phyloP scores from a whole-genome alignment of 2,113 vertebrate species.

The Gila orcuttii region DNA sequence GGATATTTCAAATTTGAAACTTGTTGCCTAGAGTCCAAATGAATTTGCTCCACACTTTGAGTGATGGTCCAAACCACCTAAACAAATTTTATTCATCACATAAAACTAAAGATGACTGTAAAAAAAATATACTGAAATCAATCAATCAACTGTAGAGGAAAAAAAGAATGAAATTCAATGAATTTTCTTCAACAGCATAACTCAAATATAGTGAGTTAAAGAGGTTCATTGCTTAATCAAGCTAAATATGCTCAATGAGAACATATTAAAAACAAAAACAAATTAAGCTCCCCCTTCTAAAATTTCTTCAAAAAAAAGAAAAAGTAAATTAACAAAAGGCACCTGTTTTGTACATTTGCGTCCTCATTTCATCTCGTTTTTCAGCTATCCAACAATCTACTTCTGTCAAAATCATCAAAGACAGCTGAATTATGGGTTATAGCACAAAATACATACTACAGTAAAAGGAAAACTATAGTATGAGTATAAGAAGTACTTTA shows the following conservation, averaged over 20 bases:
- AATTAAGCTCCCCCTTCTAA: conserved; percentile 74
- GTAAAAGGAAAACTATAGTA: conserved; percentile 26
- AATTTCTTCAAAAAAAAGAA: conserved; percentile 44
- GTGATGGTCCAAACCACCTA: conserved; percentile 21
- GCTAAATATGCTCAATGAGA: conserved; percentile 70
- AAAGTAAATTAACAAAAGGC: conserved; percentile 67
- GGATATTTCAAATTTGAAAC: conserved; percentile 1
- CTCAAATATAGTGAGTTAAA: conserved; percentile 70
- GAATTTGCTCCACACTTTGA: neutral
- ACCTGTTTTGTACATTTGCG: conserved; percentile 66
- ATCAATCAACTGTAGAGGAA: conserved; percentile 50
- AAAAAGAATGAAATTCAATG: conserved; percentile 48
- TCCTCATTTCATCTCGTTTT: conserved; percentile 43
- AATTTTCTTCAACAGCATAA: conserved; percentile 61
- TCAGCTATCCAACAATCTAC: conserved; percentile 43
- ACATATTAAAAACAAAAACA: conserved; percentile 66
- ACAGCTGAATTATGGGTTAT: conserved; percentile 55
- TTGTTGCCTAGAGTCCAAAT: neutral
- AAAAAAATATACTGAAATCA: conserved; percentile 39
- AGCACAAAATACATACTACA: conserved; percentile 57
- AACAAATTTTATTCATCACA: conserved; percentile 34
- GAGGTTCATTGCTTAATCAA: conserved; percentile 78
- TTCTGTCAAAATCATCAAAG: conserved; percentile 58
- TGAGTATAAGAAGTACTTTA: conserved; percentile 39
- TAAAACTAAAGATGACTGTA: conserved; percentile 5